Evolutionary conservation across 1,140 invertebrate genomes (phyloP).

Genomic region (Drosophila varians): DNA sequence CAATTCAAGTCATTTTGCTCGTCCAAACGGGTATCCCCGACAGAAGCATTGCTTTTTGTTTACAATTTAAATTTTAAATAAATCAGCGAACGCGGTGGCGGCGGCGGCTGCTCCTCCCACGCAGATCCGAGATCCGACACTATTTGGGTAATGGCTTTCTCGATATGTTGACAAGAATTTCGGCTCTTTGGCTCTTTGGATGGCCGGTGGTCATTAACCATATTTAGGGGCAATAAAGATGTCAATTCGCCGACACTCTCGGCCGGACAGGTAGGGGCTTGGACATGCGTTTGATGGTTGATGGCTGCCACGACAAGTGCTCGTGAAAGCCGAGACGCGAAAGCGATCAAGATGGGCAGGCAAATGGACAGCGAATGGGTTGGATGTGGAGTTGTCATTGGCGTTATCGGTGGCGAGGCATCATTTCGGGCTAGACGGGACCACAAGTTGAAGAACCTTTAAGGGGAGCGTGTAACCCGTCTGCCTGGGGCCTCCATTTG

Average conservation of each 20-base stretch:
- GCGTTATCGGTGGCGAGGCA: slow-evolving; percentile 41
- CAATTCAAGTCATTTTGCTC: background rate
- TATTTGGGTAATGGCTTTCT: slow-evolving; percentile 62
- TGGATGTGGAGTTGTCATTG: slow-evolving; percentile 56
- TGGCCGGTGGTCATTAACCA: slow-evolving; percentile 64
- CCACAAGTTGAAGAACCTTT: slow-evolving; percentile 38
- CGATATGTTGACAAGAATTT: slow-evolving; percentile 54
- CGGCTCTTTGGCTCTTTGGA: no score
- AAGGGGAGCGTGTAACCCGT: slow-evolving; percentile 27
- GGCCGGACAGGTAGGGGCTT: slow-evolving; percentile 24
- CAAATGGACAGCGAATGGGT: slow-evolving; percentile 36
- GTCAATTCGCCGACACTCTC: slow-evolving; percentile 60
- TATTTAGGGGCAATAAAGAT: slow-evolving; percentile 77
- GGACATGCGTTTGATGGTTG: slow-evolving; percentile 60
- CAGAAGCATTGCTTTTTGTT: slow-evolving; percentile 36
- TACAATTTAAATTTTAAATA: slow-evolving; percentile 57
- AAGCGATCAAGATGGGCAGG: slow-evolving; percentile 28
- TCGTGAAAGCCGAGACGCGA: slow-evolving; percentile 40
- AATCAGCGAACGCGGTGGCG: slow-evolving; percentile 63
- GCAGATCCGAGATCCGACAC: slow-evolving; percentile 61
- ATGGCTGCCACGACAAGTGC: slow-evolving; percentile 30
- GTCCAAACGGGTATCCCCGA: background rate
- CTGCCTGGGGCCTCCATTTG: slow-evolving; percentile 11
- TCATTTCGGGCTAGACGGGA: slow-evolving; percentile 4
- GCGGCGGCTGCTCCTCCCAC: slow-evolving; percentile 57